These are phyloP conservation scores for Oreochromis mossambicus DNA, from an alignment of 2,797 vertebrate genomes.

Conservation along the genomic window DNA sequence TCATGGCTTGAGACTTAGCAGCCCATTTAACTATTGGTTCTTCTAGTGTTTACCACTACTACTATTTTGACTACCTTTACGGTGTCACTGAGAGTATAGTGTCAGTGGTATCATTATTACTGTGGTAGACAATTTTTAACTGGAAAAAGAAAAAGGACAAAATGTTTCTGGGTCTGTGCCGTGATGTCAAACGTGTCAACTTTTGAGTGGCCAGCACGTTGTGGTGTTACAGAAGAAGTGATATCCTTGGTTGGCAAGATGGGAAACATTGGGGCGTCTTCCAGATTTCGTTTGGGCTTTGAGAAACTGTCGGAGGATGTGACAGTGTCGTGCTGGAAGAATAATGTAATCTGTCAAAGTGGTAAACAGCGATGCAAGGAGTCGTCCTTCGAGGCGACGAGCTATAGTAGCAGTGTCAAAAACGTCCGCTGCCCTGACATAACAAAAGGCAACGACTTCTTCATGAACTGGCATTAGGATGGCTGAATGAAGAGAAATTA, in stretches of 20 bases:
- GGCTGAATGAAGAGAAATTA: background rate
- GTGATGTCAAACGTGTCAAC: background rate
- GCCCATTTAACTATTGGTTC: background rate
- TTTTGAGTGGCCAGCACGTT: background rate
- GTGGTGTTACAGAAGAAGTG: background rate
- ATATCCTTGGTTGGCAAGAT: background rate
- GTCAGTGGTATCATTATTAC: background rate
- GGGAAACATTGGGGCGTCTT: constrained; percentile 21
- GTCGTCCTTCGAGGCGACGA: constrained; percentile 2
- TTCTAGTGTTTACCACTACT: background rate
- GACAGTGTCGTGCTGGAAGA: constrained; percentile 52
- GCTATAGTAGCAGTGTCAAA: constrained; percentile 63
- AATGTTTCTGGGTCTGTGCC: background rate
- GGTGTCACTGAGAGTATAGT: background rate
- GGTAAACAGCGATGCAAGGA: constrained; percentile 42
- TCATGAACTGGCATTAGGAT: constrained; percentile 62
- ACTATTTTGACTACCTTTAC: background rate
- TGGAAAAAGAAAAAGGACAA: background rate
- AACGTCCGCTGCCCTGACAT: constrained; percentile 61
- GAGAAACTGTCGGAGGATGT: constrained; percentile 41
- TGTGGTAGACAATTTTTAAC: background rate
- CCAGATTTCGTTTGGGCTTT: constrained; percentile 20
- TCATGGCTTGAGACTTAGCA: background rate
- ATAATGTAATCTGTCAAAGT: constrained; percentile 73
- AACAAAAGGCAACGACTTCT: constrained; percentile 73